Percentiles rank a stretch among this genome's conserved stretches.
Conservation (phyloP, 2,113 vertebrate genomes). For the Thunnus maccoyii region DNA sequence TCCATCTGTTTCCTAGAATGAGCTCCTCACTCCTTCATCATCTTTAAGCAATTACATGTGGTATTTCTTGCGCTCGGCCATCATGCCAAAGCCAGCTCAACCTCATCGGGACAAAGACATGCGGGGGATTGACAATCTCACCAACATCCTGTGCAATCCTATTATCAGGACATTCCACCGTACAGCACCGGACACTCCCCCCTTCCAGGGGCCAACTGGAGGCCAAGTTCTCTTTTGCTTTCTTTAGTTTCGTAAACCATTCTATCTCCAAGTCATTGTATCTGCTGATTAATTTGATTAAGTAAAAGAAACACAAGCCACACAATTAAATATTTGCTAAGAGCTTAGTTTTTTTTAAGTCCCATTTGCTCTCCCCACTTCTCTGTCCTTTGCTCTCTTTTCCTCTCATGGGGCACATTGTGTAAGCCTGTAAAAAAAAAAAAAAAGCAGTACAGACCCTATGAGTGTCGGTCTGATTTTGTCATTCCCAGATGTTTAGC, state of each 20-base stretch:
- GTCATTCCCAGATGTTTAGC: slow-evolving; percentile 82
- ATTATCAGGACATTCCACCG: slow-evolving; percentile 48
- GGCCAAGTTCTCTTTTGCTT: slow-evolving; percentile 41
- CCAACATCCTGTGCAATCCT: slow-evolving; percentile 57
- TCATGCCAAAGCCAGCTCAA: slow-evolving; percentile 59
- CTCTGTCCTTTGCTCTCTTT: slow-evolving; percentile 49
- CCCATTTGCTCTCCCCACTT: slow-evolving; percentile 48
- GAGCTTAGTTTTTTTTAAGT: slow-evolving; percentile 63
- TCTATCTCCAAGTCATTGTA: slow-evolving; percentile 31
- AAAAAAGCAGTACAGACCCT: slow-evolving; percentile 28
- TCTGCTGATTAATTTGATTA: slow-evolving; percentile 62
- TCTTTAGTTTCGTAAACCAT: slow-evolving; percentile 46
- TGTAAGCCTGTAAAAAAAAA: slow-evolving; percentile 50
- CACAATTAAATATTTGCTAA: slow-evolving; percentile 46
- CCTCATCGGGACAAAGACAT: slow-evolving; percentile 46
- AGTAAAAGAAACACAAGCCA: slow-evolving; percentile 47
- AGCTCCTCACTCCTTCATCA: slow-evolving; percentile 47
- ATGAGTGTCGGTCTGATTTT: slow-evolving; percentile 76
- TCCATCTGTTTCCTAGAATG: slow-evolving; percentile 66
- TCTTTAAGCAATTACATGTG: slow-evolving; percentile 69
- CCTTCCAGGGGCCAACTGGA: slow-evolving; percentile 14
- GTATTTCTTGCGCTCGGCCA: slow-evolving; percentile 42
- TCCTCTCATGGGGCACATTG: slow-evolving; percentile 67
- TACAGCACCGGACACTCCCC: background rate
- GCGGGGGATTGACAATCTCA: slow-evolving; percentile 42